Conservation (phyloP, 2,888 invertebrate genomes). For the Drosophila mettleri region DNA sequence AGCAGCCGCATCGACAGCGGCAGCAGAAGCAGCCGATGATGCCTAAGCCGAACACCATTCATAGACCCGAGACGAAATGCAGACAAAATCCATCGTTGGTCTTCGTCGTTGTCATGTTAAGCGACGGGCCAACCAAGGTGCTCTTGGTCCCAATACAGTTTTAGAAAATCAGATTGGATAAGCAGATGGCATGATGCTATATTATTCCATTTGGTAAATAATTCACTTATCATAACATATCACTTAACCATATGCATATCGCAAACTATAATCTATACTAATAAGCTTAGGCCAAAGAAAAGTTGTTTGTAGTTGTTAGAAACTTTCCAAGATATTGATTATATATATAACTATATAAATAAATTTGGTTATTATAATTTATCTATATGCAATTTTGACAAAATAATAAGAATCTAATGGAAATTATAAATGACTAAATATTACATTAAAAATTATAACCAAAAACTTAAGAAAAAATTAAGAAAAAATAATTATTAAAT, state of each 20-base stretch:
- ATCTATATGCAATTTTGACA: too few relatives aligned
- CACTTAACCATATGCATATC: constrained; percentile 2
- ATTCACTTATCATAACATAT: constrained; percentile 35
- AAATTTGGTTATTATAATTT: too few relatives aligned
- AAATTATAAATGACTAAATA: too few relatives aligned
- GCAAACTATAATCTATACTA: constrained; percentile 6
- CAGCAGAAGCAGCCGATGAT: constrained; percentile 11
- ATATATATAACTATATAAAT: too few relatives aligned
- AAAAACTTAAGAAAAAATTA: too few relatives aligned
- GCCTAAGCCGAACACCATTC: constrained; percentile 6
- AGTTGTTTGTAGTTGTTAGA: too few relatives aligned
- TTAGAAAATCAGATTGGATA: constrained; percentile 50
- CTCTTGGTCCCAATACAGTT: constrained; percentile 49
- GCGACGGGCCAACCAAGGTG: constrained; percentile 19
- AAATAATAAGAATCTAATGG: too few relatives aligned
- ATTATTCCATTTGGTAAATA: constrained; percentile 52
- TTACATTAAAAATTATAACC: too few relatives aligned
- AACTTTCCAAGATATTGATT: too few relatives aligned
- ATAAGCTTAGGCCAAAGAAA: not conserved
- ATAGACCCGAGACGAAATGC: constrained; percentile 43
- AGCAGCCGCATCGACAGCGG: constrained; percentile 20
- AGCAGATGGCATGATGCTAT: constrained; percentile 51
- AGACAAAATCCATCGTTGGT: constrained; percentile 40
- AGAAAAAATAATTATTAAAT: too few relatives aligned
- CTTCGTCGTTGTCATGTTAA: constrained; percentile 18